A percentile compares a stretch with the other conserved stretches of the same genome.
phyloP scores from a whole-genome alignment of 2,797 vertebrate genomes.

The Geotrypetes seraphini region DNA sequence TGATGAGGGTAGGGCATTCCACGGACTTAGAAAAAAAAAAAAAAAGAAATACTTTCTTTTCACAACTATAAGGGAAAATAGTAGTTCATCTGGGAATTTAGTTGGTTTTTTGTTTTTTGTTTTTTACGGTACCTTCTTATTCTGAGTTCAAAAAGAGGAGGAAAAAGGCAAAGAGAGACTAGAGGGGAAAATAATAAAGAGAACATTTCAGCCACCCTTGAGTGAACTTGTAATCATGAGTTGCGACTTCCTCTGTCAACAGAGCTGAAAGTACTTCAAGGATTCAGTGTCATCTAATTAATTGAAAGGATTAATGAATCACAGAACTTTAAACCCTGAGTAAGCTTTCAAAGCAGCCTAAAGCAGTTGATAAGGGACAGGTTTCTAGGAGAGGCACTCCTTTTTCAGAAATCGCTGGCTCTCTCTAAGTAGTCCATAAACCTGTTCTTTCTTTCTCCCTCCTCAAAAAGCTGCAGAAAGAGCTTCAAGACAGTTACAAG shows the following conservation, averaged over 20 bases:
- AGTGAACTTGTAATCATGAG: constrained; percentile 17
- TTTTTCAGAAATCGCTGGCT: too few species aligned
- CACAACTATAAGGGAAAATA: too few species aligned
- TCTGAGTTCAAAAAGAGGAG: not conserved
- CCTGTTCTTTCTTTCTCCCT: not conserved
- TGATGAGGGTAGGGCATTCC: too few species aligned
- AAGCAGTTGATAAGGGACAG: constrained; percentile 14
- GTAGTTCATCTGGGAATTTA: too few species aligned
- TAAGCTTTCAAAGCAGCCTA: constrained; percentile 8
- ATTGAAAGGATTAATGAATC: constrained; percentile 1
- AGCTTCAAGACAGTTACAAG: not conserved
- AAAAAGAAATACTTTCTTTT: too few species aligned
- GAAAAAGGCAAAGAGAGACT: not conserved
- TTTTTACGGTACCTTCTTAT: too few species aligned
- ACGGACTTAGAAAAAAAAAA: too few species aligned
- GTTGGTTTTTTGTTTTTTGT: too few species aligned
- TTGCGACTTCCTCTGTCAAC: constrained; percentile 15
- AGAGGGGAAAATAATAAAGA: constrained; percentile 3
- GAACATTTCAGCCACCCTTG: constrained; percentile 9
- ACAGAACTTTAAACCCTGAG: constrained; percentile 37
- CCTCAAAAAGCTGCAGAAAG: not conserved
- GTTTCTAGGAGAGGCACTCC: constrained; percentile 2
- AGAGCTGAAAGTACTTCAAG: constrained; percentile 13
- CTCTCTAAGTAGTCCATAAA: not conserved
- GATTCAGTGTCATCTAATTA: constrained; percentile 22